Conservation (phyloP, 2,113 vertebrate genomes). For the Spilogale gracilis region DNA sequence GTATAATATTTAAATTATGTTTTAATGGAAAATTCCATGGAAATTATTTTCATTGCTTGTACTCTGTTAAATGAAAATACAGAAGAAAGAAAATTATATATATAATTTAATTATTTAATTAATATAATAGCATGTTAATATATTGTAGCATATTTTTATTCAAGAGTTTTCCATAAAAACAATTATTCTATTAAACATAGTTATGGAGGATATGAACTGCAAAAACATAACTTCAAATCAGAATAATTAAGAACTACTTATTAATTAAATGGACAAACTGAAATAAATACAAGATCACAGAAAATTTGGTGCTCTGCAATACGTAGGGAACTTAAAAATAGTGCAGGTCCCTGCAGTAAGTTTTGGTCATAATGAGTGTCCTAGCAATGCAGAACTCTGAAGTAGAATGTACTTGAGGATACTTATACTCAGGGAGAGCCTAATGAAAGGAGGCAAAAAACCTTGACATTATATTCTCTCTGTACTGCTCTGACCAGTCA, state of each 20-base stretch:
- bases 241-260: background rate
- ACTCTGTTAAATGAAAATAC: background rate
- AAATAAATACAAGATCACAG: background rate
- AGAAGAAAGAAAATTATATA: background rate
- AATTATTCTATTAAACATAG: background rate
- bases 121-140: background rate
- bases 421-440: background rate
- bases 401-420: background rate
- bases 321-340: background rate
- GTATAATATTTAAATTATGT: background rate
- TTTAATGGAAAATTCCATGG: background rate
- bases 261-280: background rate
- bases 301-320: background rate
- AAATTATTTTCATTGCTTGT: background rate
- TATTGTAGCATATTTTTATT: background rate
- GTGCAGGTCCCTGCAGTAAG: background rate
- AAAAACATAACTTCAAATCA: background rate
- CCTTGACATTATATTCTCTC: background rate
- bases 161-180: background rate
- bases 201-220: background rate
- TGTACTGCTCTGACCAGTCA: slow-evolving; percentile 27
- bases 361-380: background rate
- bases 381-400: background rate
- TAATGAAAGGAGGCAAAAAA: background rate
- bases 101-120: background rate